Evolutionary conservation across 2,888 invertebrate genomes (phyloP), one percentile per base, ranked within the genome.

Genomic region (Drosophila stalkeri): DNA sequence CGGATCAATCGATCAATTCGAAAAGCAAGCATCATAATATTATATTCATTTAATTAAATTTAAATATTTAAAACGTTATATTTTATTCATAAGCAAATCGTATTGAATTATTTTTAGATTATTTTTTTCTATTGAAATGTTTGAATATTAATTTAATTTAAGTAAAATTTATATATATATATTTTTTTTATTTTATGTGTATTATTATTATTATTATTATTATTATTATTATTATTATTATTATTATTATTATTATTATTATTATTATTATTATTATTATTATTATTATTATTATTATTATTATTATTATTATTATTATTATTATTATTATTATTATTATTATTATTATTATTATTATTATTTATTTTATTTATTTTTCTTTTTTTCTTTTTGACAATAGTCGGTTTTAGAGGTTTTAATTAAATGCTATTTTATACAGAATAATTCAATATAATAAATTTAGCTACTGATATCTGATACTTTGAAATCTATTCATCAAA

Each of bases 361-460:
- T n/a, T 31, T 31, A 2, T 49, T n/a, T 27, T 1, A 3, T 47
- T 1, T 23, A 14, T 20, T 27, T 46, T 46, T 46, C 14, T 7
- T n/a, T n/a, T 16, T n/a, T 11, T 31, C 6, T 31, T n/a, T 35
- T 35, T 14, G 51, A 51, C 51, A 51, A 51, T 20, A 51, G 51
- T 51, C 51, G 51, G 2, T 14, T 51, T 51, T 18, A 18, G 49
- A 33, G 33, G 35, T 33, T 20, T 12, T 7, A 39, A 27, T 23
- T 37, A n/a, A 12, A 39, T 54, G 54, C 37, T 23, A 16, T 23
- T 37, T 37, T 54, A 37, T 37, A 54, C 16, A 54, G 37, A 54
- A 23, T 37, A 37, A 51, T 35, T 20, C 2, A 35, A 51, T 33
- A 20, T 35, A 35, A 35, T 35, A 33, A 35, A 51, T 35, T 51